Conservation (phyloP, 1,140 invertebrate species). For the Meteorus sp. region DNA sequence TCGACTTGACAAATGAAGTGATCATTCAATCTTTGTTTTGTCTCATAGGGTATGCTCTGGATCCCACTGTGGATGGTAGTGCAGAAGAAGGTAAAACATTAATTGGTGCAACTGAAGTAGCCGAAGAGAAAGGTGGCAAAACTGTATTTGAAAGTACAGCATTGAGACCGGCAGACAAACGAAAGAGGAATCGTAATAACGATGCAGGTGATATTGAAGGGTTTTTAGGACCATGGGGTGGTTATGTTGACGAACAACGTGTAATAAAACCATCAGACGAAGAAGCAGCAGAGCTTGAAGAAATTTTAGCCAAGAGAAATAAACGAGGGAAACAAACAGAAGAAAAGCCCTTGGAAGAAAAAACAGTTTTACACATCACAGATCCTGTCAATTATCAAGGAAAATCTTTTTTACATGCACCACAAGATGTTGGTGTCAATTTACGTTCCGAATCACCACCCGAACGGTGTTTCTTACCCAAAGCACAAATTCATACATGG, state of each 20-base stretch:
- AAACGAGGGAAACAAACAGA: slow-evolving; percentile 82
- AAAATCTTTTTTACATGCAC: slow-evolving; percentile 89
- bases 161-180: slow-evolving; percentile 75
- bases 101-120: slow-evolving; percentile 67
- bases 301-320: slow-evolving; percentile 90
- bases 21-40: neutral
- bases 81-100: slow-evolving; percentile 66
- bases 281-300: slow-evolving; percentile 89
- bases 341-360: slow-evolving; percentile 93
- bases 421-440: slow-evolving; percentile 95
- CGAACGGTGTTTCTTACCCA: slow-evolving; percentile 96
- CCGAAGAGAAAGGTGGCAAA: slow-evolving; percentile 70
- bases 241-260: slow-evolving; percentile 87
- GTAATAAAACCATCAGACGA: slow-evolving; percentile 89
- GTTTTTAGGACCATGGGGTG: slow-evolving; percentile 97
- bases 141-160: slow-evolving; percentile 88
- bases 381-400: slow-evolving; percentile 96
- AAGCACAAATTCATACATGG: slow-evolving; percentile 96
- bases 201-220: slow-evolving; percentile 92
- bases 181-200: slow-evolving; percentile 90
- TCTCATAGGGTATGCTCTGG: slow-evolving; percentile 83
- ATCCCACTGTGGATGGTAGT: slow-evolving; percentile 82
- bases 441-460: slow-evolving; percentile 89
- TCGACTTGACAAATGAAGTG: neutral
- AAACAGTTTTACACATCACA: slow-evolving; percentile 93